A percentile compares a stretch with the other conserved stretches of the same genome.
Conservation (phyloP, 1,140 invertebrate species). For the Aphelinus certus region DNA sequence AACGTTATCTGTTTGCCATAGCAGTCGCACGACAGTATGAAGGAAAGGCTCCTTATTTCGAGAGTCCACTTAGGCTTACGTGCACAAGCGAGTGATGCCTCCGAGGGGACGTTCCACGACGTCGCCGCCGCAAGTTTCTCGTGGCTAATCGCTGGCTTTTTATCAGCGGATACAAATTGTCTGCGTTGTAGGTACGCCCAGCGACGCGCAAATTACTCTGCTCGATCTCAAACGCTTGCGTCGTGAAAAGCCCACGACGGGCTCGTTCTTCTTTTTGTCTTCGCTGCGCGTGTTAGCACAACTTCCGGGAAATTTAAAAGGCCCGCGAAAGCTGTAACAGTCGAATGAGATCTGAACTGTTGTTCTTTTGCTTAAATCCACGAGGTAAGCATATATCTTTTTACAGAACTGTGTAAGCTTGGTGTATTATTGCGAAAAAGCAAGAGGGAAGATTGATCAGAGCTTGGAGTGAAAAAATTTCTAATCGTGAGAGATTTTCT, state of each 20-base stretch:
- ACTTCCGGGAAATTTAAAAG: conserved; percentile 47
- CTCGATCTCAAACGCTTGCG: too few species aligned
- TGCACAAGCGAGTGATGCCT: not conserved
- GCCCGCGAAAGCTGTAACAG: not conserved
- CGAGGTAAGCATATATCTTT: too few species aligned
- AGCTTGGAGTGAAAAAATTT: too few species aligned
- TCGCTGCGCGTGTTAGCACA: not conserved
- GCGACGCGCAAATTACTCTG: too few species aligned
- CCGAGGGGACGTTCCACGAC: not conserved
- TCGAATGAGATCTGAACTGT: too few species aligned
- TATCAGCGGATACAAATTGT: conserved; percentile 60
- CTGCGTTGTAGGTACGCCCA: conserved; percentile 53
- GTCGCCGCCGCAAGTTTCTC: conserved; percentile 52
- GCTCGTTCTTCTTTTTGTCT: not conserved
- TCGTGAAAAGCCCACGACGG: not conserved
- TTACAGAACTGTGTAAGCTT: too few species aligned
- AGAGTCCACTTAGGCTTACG: conserved; percentile 6
- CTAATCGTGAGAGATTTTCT: too few species aligned
- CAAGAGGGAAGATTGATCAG: too few species aligned
- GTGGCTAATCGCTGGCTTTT: conserved; percentile 61
- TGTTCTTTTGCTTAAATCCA: too few species aligned
- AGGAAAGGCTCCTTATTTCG: conserved; percentile 14
- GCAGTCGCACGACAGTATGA: not conserved
- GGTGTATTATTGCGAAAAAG: too few species aligned
- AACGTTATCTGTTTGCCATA: conserved; percentile 1